Conservation (phyloP, 2,888 invertebrate genomes). For the Noctua comes region DNA sequence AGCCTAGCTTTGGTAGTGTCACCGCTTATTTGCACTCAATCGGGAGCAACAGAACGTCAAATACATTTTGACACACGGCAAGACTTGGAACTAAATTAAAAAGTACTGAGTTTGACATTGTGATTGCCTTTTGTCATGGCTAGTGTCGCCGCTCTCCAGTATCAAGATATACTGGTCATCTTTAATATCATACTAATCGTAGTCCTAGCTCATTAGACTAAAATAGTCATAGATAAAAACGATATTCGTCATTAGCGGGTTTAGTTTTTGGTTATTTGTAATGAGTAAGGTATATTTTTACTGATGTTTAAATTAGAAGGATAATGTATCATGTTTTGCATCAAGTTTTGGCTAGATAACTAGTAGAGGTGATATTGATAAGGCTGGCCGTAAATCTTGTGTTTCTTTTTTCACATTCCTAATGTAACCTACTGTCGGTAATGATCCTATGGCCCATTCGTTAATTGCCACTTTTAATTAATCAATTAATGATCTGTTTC, state of each 20-base stretch:
- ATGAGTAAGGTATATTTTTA: conserved; percentile 15
- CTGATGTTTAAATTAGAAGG: conserved; percentile 15
- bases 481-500: background rate
- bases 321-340: conserved; percentile 7
- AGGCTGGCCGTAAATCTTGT: conserved; percentile 26
- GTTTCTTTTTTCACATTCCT: conserved; percentile 18
- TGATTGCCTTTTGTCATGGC: background rate
- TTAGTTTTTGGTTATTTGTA: conserved; percentile 33
- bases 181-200: conserved; percentile 33
- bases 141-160: background rate
- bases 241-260: conserved; percentile 31
- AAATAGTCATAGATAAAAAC: conserved; percentile 44
- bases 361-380: conserved; percentile 2
- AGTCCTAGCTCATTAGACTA: conserved; percentile 29
- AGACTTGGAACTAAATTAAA: conserved; percentile 10
- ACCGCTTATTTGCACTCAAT: conserved; percentile 41
- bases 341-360: conserved; percentile 10
- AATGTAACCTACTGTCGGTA: conserved; percentile 8
- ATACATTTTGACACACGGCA: background rate
- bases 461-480: conserved; percentile 6
- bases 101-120: background rate
- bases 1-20: conserved; percentile 51
- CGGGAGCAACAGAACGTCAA: conserved; percentile 9
- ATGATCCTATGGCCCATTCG: conserved; percentile 3
- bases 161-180: background rate